Percentiles rank a stretch among this genome's conserved stretches.
Conservation (phyloP, 2,888 invertebrate genomes). For the Frankliniella fusca region DNA sequence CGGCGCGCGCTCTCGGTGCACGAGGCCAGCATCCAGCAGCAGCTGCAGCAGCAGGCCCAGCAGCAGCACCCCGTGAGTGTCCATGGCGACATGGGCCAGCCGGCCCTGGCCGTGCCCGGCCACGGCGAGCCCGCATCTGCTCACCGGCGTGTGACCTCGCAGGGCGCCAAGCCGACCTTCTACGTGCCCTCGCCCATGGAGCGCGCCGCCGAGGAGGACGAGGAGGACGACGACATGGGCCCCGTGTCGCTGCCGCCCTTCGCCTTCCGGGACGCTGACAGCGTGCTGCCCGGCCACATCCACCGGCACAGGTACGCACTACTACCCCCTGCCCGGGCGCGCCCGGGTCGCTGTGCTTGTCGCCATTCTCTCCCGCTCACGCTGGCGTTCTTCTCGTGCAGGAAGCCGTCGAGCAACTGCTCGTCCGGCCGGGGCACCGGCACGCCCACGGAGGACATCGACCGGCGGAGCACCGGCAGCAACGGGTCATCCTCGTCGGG, state of each 20-base stretch:
- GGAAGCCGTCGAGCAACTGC: constrained; percentile 34
- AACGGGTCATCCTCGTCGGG: constrained; percentile 33
- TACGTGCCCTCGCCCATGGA: constrained; percentile 61
- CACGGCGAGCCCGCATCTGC: background rate
- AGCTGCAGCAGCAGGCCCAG: constrained; percentile 49
- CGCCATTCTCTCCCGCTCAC: no score
- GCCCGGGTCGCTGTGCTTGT: background rate
- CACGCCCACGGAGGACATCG: constrained; percentile 37
- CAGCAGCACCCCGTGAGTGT: no score
- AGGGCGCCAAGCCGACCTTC: constrained; percentile 51
- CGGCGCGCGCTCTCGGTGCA: constrained; percentile 65
- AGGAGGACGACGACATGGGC: constrained; percentile 37
- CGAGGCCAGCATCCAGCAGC: constrained; percentile 54
- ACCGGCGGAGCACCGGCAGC: constrained; percentile 38
- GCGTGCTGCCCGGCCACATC: constrained; percentile 44
- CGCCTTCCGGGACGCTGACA: constrained; percentile 44
- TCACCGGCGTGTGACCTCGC: background rate
- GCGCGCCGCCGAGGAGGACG: constrained; percentile 32
- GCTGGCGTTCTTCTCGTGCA: background rate
- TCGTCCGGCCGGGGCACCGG: constrained; percentile 37
- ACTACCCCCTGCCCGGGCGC: background rate
- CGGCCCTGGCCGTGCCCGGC: no score
- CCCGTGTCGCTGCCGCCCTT: constrained; percentile 53
- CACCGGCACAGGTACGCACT: constrained; percentile 8
- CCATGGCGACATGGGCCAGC: no score